Percentiles rank a stretch among this genome's conserved stretches.
phyloP scores from a whole-genome alignment of 1,140 invertebrate genomes.

The Calosoma granatense region DNA sequence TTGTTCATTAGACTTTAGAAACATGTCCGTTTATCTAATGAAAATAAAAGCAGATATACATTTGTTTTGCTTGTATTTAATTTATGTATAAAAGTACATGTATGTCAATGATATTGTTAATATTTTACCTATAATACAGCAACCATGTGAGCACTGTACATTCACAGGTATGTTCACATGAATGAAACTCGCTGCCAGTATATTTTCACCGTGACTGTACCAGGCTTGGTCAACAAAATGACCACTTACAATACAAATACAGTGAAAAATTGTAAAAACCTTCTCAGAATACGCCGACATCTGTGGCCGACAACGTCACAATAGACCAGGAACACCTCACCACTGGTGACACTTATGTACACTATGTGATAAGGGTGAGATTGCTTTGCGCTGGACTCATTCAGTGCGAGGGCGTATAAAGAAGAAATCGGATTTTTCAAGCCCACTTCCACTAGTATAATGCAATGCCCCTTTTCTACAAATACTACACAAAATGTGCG shows the following conservation, averaged over 20 bases:
- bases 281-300: slow-evolving; percentile 7
- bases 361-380: neutral
- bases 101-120: too few relatives aligned
- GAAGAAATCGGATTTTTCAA: slow-evolving; percentile 34
- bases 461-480: slow-evolving; percentile 30
- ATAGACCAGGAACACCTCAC: neutral
- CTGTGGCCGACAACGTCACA: neutral
- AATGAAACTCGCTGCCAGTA: neutral
- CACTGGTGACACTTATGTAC: neutral
- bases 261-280: slow-evolving; percentile 9
- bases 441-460: slow-evolving; percentile 32
- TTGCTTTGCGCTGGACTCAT: neutral
- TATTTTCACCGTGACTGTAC: neutral
- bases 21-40: too few relatives aligned
- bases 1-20: too few relatives aligned
- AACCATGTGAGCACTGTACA: too few relatives aligned
- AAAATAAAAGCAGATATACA: too few relatives aligned
- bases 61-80: too few relatives aligned
- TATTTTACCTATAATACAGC: too few relatives aligned
- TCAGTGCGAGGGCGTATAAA: slow-evolving; percentile 14
- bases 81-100: too few relatives aligned
- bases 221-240: slow-evolving; percentile 5
- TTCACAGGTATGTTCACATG: too few relatives aligned
- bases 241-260: slow-evolving; percentile 9
- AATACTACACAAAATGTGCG: slow-evolving; percentile 24